Base-by-base conservation (phyloP, 2,888 invertebrate species). In the Hypolimnas misippus region DNA sequence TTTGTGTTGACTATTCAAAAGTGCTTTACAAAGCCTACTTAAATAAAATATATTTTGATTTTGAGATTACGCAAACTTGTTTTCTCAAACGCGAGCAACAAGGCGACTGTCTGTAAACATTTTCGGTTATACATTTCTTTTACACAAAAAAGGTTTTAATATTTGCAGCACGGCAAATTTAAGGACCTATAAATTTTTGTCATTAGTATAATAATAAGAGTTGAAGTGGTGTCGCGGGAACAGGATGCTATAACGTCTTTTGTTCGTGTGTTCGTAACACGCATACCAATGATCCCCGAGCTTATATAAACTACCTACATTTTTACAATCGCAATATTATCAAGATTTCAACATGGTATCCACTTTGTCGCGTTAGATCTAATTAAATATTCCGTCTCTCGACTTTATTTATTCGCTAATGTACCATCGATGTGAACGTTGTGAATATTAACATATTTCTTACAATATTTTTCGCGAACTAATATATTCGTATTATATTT, bases 241-340 rank as follows among this genome's bases (percentile, higher is more conserved):
- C 91, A 90, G 91, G 91, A 92, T 90, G 89, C 82, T 86, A 86
- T 87, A 90, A 90, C 87, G 86, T 81, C 91, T 91, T 90, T 91
- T 91, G 91, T 90, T 89, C 84, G 82, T 76, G 69, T 79, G 80
- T 76, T 74, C 82, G 85, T 82, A 79, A 74, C 82, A 78, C 80
- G 91, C 89, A 92, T 91, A 90, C 89, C 85, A 90, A 91, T 89
- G 86, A 84, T 82, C 77, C 78, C 67, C 73, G 72, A 25, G 44
- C 19, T 54, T 52, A 76, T 77, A 77, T 69, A 71, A 82, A 66
- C 67, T 66, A 70, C 76, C 76, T 79, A 81, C 74, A 76, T 78
- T 82, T 82, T 71, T 73, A 62, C 66, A 75, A 81, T 79, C 76
- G 77, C 76, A 73, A 72, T 73, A 74, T 77, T 76, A 78, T 76